These are phyloP conservation scores for Vulpes ferrilata DNA, from an alignment of 2,113 vertebrate genomes.

Conservation along the genomic window DNA sequence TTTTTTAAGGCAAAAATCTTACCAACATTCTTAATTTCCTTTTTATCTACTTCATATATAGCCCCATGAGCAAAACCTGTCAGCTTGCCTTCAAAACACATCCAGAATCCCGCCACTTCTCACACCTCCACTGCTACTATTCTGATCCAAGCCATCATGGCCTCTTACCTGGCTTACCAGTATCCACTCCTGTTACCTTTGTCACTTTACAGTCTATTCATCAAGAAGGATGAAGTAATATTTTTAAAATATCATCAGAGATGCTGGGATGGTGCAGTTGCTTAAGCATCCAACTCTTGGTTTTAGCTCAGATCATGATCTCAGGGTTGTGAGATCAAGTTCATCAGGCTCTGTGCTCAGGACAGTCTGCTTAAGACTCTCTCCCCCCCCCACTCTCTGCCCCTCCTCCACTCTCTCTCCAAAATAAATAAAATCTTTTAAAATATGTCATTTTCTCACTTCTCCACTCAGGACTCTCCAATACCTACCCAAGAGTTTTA, in stretches of 20 bases:
- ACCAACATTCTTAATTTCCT: background rate
- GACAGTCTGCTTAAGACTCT: too few relatives aligned
- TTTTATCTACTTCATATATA: background rate
- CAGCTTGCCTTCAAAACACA: background rate
- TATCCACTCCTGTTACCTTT: background rate
- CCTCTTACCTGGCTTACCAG: background rate
- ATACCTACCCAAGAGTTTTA: background rate
- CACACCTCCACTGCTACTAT: background rate
- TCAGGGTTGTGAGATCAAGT: too few relatives aligned
- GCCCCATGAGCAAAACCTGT: background rate
- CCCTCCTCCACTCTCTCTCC: too few relatives aligned
- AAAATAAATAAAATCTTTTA: background rate
- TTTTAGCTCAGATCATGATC: too few relatives aligned
- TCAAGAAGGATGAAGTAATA: background rate
- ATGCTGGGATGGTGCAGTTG: background rate
- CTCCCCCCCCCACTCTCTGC: too few relatives aligned
- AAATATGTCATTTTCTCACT: background rate
- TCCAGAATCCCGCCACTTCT: background rate
- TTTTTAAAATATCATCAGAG: background rate
- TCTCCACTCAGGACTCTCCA: background rate
- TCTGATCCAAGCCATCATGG: constrained; percentile 6
- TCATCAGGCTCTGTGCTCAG: too few relatives aligned
- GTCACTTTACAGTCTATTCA: background rate
- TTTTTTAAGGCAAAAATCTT: background rate
- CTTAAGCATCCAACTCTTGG: too few relatives aligned